Evolutionary conservation across 2,797 vertebrate genomes (phyloP), one percentile per base, ranked within the genome.

Genomic region (Monodelphis domestica): DNA sequence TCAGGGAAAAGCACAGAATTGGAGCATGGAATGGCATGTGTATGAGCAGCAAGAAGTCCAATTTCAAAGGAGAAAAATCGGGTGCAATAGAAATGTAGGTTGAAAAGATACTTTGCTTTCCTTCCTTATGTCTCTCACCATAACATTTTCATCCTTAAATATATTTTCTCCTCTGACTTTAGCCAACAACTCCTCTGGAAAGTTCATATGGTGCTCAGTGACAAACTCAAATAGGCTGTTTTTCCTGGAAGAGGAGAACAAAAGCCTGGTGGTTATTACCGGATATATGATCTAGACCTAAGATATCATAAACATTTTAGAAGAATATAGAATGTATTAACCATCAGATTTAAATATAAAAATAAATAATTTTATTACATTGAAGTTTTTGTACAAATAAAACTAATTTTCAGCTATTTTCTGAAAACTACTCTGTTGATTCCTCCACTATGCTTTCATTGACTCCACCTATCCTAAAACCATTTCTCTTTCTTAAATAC

Each of bases 151-250:
- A 0, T 99, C 99, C 54, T 98, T 92, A 95, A 99, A 99, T 97
- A 99, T 97, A 0, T 98, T 98, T 90, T 98, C 98, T 55, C 99
- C 98, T 0, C 96, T 98, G 97, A 99, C 99, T 93, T 98, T 98
- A 95, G 98, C 97, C 53, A 99, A 99, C 94, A 99, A 98, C 98
- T 98, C 98, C 93, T 97, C 95, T 0, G 99, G 99, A 87, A 99
- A 99, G 63, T 98, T 97, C 5, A 98, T 98, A 53, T 98, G 98
- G 0, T 97, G 98, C 96, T 99, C 98, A 0, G 99, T 99, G 89
- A 99, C 98, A 92, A 98, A 99, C 59, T 98, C 98, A 52, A 97
- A 97, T 4, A 98, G 28, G 38, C 98, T 98, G 97, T 98, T 99
- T 96, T 98, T 99, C 99, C 99, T 99, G 38, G 12, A 93, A 89